Base-by-base conservation (phyloP, 2,113 vertebrate species). In the Isurus oxyrinchus region DNA sequence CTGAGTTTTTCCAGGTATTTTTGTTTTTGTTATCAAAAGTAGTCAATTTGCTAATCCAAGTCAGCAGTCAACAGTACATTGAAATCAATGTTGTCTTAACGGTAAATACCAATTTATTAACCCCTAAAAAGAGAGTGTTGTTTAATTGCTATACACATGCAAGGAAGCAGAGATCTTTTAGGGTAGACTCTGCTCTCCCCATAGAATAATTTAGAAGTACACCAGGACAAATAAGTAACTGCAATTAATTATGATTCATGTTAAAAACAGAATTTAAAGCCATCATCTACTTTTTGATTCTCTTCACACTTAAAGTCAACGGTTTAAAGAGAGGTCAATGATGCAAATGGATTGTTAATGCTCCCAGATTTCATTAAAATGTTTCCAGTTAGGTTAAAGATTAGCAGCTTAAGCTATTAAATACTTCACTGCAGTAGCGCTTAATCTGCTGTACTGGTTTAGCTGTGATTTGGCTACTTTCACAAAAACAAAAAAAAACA, bases 321-420 rank as follows among this genome's bases (percentile, higher is more conserved):
- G 10, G 91, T n/a, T 67, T 94, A 94, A 67, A 66, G 40, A 66
- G 61, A 94, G n/a, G 16, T 67, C 40, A 95, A 95, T 69, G 7
- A 67, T 67, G 61, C 93, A 95, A 66, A 49, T 95, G 61, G 63
- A 95, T 95, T 69, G n/a, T 63, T 94, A 95, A 95, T 95, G 31
- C 27, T 59, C 55, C 55, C 59, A 91, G 59, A 94, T 44, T 44
- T 67, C 5, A 94, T 94, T 94, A 94, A 67, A 94, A 67, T 40
- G 16, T 67, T 63, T 63, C 6, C 93, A 67, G 16, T 67, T 25
- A 44, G 63, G 63, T 94, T 94, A 63, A 94, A 67, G 93, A 66
- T 67, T 67, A 66, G 49, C 59, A 94, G 93, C n/a, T 67, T 67
- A 94, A 67, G 40, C n/a, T 66, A 67, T 67, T 94, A 67, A 94